A percentile compares a stretch with the other conserved stretches of the same genome.
phyloP scores from a whole-genome alignment of 2,113 vertebrate genomes.

The Peromyscus leucopus region DNA sequence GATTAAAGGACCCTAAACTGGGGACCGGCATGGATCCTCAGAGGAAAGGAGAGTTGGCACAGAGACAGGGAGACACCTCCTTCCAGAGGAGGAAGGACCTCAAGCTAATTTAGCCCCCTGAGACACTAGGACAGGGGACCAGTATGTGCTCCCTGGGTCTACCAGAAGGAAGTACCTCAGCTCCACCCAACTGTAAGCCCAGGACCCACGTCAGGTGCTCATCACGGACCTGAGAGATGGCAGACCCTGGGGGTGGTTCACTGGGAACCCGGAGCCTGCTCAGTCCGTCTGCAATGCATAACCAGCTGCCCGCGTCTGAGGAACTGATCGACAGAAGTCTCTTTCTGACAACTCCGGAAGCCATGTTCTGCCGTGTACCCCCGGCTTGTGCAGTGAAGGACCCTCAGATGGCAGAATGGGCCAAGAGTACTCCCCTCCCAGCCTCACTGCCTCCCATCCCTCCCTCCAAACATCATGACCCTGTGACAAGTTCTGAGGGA shows the following conservation, averaged over 20 bases:
- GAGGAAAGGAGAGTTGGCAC: not conserved
- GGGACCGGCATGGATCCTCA: not conserved
- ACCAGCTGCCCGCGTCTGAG: not conserved
- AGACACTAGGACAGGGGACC: too few relatives aligned
- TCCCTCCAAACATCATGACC: not conserved
- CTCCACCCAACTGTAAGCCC: fast-evolving
- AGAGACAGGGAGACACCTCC: not conserved
- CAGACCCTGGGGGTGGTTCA: too few relatives aligned
- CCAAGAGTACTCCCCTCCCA: too few relatives aligned
- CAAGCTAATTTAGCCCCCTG: not conserved
- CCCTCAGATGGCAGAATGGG: not conserved
- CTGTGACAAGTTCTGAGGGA: not conserved
- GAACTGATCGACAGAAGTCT: not conserved
- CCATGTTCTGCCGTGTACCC: not conserved
- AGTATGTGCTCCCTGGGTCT: fast-evolving
- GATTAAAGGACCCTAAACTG: not conserved
- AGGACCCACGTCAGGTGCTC: fast-evolving
- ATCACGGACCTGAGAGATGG: too few relatives aligned
- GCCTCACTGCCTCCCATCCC: too few relatives aligned
- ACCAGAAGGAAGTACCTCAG: not conserved
- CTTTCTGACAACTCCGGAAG: not conserved
- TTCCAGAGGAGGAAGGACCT: not conserved
- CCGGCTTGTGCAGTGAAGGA: not conserved
- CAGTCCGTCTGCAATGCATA: too few relatives aligned
- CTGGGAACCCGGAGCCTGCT: fast-evolving